Evolutionary conservation across 2,888 invertebrate species (phyloP).

Genomic region (Xiphydria camelus): DNA sequence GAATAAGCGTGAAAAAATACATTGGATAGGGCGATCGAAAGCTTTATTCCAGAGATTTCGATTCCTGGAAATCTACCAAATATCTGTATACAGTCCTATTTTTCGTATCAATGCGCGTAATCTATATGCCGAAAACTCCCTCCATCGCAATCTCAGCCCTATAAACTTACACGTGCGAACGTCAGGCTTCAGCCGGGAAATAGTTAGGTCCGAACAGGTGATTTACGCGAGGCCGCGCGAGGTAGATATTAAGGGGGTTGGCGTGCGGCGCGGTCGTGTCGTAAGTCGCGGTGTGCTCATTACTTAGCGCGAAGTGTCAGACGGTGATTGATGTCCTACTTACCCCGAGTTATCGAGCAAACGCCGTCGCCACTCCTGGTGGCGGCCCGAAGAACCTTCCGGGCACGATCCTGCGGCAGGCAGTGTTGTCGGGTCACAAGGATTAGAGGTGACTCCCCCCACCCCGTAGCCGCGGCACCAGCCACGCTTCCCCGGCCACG

Average conservation of each 20-base stretch:
- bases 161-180: too few relatives aligned
- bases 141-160: too few relatives aligned
- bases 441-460: slow-evolving; percentile 10
- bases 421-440: slow-evolving; percentile 7
- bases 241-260: slow-evolving; percentile 21
- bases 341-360: slow-evolving; percentile 24
- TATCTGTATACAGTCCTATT: too few relatives aligned
- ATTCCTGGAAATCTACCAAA: too few relatives aligned
- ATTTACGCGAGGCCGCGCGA: slow-evolving; percentile 11
- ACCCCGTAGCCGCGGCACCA: not conserved
- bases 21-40: too few relatives aligned
- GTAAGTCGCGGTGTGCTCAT: slow-evolving; percentile 20
- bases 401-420: slow-evolving; percentile 1
- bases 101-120: too few relatives aligned
- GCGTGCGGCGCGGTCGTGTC: slow-evolving; percentile 19
- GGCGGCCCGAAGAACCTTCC: slow-evolving; percentile 2
- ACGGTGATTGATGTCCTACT: slow-evolving; percentile 26
- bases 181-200: too few relatives aligned
- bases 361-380: slow-evolving; percentile 13
- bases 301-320: slow-evolving; percentile 20
- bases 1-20: too few relatives aligned
- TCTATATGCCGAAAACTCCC: too few relatives aligned
- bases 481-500: not conserved
- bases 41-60: too few relatives aligned
- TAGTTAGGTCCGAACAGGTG: too few relatives aligned